Conservation (phyloP, 1,140 invertebrate genomes). For the Leguminivora glycinivorella region DNA sequence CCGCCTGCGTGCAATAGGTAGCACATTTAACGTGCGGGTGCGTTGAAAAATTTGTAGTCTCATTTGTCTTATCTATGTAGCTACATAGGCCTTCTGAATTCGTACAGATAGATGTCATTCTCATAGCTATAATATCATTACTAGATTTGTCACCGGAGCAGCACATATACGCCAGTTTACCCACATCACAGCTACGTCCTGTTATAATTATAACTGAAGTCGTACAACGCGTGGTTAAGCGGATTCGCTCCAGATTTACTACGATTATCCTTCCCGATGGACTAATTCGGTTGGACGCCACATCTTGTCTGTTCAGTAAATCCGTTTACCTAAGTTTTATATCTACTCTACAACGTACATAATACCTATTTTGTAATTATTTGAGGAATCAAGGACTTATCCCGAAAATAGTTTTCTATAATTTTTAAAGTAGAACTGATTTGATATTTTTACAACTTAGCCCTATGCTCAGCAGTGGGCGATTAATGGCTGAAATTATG, state of each 20-base stretch:
- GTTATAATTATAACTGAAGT: conserved; percentile 16
- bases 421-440: no score
- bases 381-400: background rate
- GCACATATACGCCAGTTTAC: background rate
- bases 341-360: no score
- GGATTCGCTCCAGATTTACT: conserved; percentile 31
- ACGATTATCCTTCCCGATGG: conserved; percentile 30
- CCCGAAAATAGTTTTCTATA: no score
- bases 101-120: background rate
- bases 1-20: no score
- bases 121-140: background rate
- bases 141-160: background rate
- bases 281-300: conserved; percentile 27
- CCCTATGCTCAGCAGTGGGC: no score
- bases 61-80: no score
- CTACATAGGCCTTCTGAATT: no score
- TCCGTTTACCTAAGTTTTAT: background rate
- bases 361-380: background rate
- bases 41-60: no score
- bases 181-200: background rate
- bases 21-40: no score
- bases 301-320: background rate
- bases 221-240: conserved; percentile 26
- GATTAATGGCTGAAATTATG: no score
- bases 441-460: no score